A percentile compares a stretch with the other conserved stretches of the same genome.
Conservation (phyloP, 2,797 vertebrate species). For the Sebastes oblongus region DNA sequence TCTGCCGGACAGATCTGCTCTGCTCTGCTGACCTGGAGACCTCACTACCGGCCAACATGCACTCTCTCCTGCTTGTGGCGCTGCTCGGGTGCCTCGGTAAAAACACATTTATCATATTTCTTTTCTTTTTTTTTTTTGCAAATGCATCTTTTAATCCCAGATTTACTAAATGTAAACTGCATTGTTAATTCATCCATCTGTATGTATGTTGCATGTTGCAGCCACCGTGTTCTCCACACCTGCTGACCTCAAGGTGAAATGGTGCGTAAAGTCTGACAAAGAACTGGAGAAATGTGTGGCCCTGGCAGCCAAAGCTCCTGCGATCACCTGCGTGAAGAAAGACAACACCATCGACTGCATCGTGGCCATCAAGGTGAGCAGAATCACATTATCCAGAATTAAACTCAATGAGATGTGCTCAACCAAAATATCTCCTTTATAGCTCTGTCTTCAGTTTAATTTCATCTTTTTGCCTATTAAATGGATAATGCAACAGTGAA, state of each 20-base stretch:
- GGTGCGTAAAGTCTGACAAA: constrained; percentile 71
- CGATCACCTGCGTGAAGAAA: constrained; percentile 59
- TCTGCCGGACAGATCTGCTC: not conserved
- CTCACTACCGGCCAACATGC: constrained; percentile 66
- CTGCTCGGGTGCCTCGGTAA: constrained; percentile 81
- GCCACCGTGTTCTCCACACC: constrained; percentile 49
- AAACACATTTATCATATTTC: constrained; percentile 29
- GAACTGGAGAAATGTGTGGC: constrained; percentile 65
- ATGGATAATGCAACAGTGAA: not conserved
- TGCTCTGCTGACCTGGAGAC: constrained; percentile 51
- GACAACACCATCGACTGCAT: constrained; percentile 55
- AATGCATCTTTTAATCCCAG: not conserved
- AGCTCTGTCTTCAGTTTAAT: not conserved
- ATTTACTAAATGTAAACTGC: fast-evolving
- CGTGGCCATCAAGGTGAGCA: constrained; percentile 71
- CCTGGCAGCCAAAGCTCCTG: not conserved
- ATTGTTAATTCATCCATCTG: not conserved
- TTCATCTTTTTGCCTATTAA: not conserved
- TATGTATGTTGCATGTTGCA: constrained; percentile 25
- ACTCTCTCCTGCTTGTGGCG: constrained; percentile 55
- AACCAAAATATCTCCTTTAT: not conserved
- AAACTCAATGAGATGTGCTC: not conserved
- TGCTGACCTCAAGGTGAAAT: constrained; percentile 50
- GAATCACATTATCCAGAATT: not conserved
- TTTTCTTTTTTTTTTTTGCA: not conserved